phyloP scores from a whole-genome alignment of 2,113 vertebrate species.

The human (Homo sapiens) region GRCh38 chr7:118997501-118998000 shows the following conservation, averaged over 20 bases:
- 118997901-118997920: background rate
- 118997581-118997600: background rate
- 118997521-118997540: background rate
- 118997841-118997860: background rate
- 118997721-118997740: background rate
- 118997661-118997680: background rate
- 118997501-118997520: background rate
- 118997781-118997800: background rate
- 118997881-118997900: background rate
- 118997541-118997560: background rate
- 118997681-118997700: background rate
- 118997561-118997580: background rate
- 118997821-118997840: background rate
- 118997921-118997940: background rate
- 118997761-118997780: background rate
- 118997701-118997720: background rate
- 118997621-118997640: background rate
- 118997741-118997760: background rate
- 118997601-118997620: background rate
- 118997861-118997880: background rate
- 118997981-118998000: background rate
- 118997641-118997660: background rate
- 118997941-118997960: background rate
- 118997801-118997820: background rate
- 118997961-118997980: rapidly evolving